Percentiles rank a stretch among this genome's conserved stretches.
Conservation (phyloP, 2,113 vertebrate species). For the Myocastor coypus region DNA sequence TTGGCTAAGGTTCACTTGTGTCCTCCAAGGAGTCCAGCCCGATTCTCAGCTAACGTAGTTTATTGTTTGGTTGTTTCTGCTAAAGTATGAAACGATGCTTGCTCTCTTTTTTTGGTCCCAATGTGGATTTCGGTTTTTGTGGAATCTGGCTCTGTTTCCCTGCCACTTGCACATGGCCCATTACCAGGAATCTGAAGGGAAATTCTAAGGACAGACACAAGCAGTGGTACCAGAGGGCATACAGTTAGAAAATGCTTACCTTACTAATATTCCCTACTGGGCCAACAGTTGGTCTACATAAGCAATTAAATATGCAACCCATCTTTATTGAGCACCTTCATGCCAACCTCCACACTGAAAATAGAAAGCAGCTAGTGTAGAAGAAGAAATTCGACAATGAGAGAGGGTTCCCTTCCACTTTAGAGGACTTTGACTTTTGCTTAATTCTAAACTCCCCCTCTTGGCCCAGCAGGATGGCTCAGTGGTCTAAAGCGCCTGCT, state of each 20-base stretch:
- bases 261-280: neutral
- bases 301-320: neutral
- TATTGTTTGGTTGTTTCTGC: conserved; percentile 17
- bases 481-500: too few relatives aligned
- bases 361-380: neutral
- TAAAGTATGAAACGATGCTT: neutral
- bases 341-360: neutral
- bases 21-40: neutral
- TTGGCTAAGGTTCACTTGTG: conserved; percentile 3
- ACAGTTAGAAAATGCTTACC: neutral
- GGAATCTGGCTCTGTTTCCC: conserved; percentile 20
- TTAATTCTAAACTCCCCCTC: neutral
- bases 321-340: neutral
- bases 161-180: neutral
- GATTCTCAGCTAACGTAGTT: neutral
- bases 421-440: conserved; percentile 35
- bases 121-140: conserved; percentile 24
- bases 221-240: neutral
- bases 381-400: neutral
- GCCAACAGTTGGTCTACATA: conserved; percentile 24
- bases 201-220: conserved; percentile 34
- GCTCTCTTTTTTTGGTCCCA: neutral
- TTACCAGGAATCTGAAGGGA: conserved; percentile 48
- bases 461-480: too few relatives aligned
- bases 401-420: neutral